Evolutionary conservation across 1,140 invertebrate species (phyloP).

Genomic region (Steinernema khuongi): DNA sequence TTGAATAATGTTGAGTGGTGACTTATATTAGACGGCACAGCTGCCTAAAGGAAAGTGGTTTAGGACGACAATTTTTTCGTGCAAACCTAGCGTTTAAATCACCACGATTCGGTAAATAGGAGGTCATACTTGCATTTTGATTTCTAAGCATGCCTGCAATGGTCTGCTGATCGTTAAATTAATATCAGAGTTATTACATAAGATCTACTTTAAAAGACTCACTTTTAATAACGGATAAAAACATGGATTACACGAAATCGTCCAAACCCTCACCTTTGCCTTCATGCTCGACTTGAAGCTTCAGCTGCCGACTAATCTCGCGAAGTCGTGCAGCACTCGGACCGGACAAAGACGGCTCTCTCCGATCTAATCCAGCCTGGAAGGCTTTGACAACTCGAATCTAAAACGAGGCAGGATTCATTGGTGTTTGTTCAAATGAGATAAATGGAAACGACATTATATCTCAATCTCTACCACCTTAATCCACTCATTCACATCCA

Average conservation of each 20-base stretch:
- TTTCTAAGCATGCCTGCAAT: no score
- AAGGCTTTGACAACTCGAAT: slow-evolving; percentile 58
- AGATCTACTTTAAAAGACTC: no score
- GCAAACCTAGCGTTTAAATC: background rate
- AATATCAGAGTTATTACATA: no score
- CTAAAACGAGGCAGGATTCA: slow-evolving; percentile 43
- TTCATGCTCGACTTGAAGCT: slow-evolving; percentile 54
- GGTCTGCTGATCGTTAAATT: no score
- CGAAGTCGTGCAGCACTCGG: slow-evolving; percentile 54
- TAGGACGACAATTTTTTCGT: background rate
- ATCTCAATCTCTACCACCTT: background rate
- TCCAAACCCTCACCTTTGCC: slow-evolving; percentile 30
- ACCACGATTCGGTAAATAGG: background rate
- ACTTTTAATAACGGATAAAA: no score
- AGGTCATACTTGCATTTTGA: no score
- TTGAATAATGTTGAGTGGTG: no score
- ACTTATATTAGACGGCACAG: no score
- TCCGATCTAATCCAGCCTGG: slow-evolving; percentile 50
- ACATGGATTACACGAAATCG: no score
- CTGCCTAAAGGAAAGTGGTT: no score
- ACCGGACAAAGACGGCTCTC: slow-evolving; percentile 55
- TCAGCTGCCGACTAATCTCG: slow-evolving; percentile 56
- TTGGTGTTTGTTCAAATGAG: slow-evolving; percentile 14
- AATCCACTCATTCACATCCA: slow-evolving; percentile 1
- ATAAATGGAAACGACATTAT: slow-evolving; percentile 6